Conservation (phyloP, 1,140 invertebrate species). For the Trichonephila clavipes region DNA sequence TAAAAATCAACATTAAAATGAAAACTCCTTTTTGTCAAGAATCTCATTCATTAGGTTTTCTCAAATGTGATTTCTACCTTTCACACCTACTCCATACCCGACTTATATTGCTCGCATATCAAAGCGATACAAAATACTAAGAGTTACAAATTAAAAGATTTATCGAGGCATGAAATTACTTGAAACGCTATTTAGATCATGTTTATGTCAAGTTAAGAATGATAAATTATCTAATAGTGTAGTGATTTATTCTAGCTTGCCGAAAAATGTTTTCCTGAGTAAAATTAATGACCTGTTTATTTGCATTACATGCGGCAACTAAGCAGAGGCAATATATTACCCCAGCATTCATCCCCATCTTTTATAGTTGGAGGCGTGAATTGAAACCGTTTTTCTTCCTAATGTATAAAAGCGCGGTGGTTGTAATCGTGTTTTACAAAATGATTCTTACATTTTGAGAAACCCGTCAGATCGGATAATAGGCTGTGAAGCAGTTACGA, state of each 20-base stretch:
- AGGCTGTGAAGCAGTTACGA: background rate
- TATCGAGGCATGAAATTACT: conserved; percentile 45
- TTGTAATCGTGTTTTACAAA: conserved; percentile 28
- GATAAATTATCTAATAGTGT: conserved; percentile 14
- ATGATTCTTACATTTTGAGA: background rate
- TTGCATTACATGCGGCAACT: conserved; percentile 37
- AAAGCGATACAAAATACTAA: background rate
- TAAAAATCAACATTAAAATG: too few relatives aligned
- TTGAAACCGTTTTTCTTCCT: conserved; percentile 37
- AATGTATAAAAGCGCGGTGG: background rate
- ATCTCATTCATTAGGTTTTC: too few relatives aligned
- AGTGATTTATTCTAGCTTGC: conserved; percentile 31
- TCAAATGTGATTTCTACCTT: too few relatives aligned
- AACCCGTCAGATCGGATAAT: background rate
- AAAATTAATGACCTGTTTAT: conserved; percentile 56
- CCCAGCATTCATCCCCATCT: background rate
- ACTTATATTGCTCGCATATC: background rate
- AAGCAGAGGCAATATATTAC: conserved; percentile 14
- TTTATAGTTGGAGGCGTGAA: background rate
- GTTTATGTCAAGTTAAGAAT: conserved; percentile 40
- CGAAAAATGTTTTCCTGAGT: conserved; percentile 24
- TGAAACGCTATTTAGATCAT: conserved; percentile 48
- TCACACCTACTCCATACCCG: too few relatives aligned
- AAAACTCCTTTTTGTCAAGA: too few relatives aligned
- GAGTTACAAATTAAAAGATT: conserved; percentile 40